Conservation (phyloP, 1,140 invertebrate species). For the Bombyx mori region ASM3026992v2 NC_085111.1:9417001-9417500, state of each 20-base stretch:
- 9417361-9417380: too few species aligned
- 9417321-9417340: too few species aligned
- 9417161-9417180: slow-evolving; percentile 64
- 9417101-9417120: slow-evolving; percentile 69
- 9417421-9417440: too few species aligned
- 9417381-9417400: too few species aligned
- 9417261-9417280: slow-evolving; percentile 12
- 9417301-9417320: too few species aligned
- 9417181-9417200: slow-evolving; percentile 35
- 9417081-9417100: slow-evolving; percentile 56
- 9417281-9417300: neutral
- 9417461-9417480: too few species aligned
- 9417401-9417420: too few species aligned
- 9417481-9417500: too few species aligned
- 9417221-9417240: slow-evolving; percentile 7
- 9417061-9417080: slow-evolving; percentile 68
- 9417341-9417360: too few species aligned
- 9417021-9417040: slow-evolving; percentile 69
- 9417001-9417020: slow-evolving; percentile 68
- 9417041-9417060: slow-evolving; percentile 70
- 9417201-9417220: slow-evolving; percentile 23
- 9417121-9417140: slow-evolving; percentile 70
- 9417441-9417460: too few species aligned
- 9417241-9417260: slow-evolving; percentile 16
- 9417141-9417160: slow-evolving; percentile 45